phyloP scores from a whole-genome alignment of 1,140 invertebrate genomes.

The Monochamus saltuarius region DNA sequence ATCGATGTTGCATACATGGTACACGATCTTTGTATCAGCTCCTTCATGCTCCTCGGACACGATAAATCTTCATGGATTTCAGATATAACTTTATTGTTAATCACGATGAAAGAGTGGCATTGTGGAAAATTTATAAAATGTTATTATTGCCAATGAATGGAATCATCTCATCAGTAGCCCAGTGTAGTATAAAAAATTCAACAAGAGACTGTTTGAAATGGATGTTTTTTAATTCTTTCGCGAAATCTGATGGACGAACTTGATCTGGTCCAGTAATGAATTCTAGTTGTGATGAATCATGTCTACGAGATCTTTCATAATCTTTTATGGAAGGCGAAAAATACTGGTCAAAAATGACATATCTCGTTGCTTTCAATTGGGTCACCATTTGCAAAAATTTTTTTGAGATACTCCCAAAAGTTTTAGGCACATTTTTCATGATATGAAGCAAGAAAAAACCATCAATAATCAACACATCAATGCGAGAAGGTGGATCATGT shows the following conservation, averaged over 20 bases:
- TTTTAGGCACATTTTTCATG: constrained; percentile 41
- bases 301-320: constrained; percentile 27
- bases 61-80: too few species aligned
- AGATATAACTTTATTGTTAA: too few species aligned
- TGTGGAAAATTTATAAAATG: constrained; percentile 14
- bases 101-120: not conserved
- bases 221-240: constrained; percentile 22
- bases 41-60: constrained; percentile 42
- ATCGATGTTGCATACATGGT: constrained; percentile 34
- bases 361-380: constrained; percentile 29
- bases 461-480: constrained; percentile 31
- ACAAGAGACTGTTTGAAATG: constrained; percentile 20
- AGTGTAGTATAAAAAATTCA: constrained; percentile 20
- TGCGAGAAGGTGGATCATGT: constrained; percentile 20
- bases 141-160: constrained; percentile 16
- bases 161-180: constrained; percentile 19
- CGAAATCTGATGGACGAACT: constrained; percentile 13
- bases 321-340: constrained; percentile 36
- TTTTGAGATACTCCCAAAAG: constrained; percentile 44
- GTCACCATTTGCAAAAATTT: constrained; percentile 38
- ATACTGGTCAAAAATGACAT: constrained; percentile 33
- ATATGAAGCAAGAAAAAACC: constrained; percentile 39
- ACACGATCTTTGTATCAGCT: constrained; percentile 43
- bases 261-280: not conserved
- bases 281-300: constrained; percentile 10